Evolutionary conservation across 2,797 vertebrate species (phyloP).

Genomic region (Vireo griseus): DNA sequence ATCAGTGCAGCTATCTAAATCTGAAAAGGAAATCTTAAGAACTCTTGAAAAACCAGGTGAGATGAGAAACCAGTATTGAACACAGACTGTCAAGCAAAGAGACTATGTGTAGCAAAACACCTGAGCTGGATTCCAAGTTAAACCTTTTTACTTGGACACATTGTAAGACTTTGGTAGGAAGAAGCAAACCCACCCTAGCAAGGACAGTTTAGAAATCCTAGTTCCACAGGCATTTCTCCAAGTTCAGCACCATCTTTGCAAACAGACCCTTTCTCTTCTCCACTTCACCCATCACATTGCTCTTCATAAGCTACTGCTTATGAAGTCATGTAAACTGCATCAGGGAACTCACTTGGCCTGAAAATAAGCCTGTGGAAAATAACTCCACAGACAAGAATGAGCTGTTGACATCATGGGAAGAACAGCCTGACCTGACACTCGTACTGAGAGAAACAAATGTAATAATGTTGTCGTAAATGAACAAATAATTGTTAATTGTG

Average conservation of each 20-base stretch:
- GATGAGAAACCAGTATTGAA: not conserved
- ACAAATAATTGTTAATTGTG: not conserved
- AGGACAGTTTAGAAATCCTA: not conserved
- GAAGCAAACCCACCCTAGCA: not conserved
- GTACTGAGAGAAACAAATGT: not conserved
- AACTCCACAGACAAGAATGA: not conserved
- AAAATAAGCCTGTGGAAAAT: not conserved
- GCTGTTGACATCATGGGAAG: not conserved
- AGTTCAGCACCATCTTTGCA: not conserved
- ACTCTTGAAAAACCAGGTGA: not conserved
- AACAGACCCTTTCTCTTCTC: not conserved
- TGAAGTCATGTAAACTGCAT: not conserved
- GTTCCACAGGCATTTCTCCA: not conserved
- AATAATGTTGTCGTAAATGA: not conserved
- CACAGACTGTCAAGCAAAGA: not conserved
- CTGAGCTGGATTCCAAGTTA: not conserved
- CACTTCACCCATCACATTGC: fast-evolving
- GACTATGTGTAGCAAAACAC: not conserved
- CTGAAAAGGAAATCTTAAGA: not conserved
- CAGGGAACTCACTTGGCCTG: not conserved
- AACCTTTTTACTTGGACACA: not conserved
- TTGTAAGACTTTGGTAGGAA: not conserved
- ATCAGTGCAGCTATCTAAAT: not conserved
- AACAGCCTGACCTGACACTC: not conserved
- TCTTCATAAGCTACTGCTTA: not conserved